These are phyloP conservation scores for Cephus pulcher DNA, from an alignment of 2,888 invertebrate genomes.

Conservation along the genomic window DNA sequence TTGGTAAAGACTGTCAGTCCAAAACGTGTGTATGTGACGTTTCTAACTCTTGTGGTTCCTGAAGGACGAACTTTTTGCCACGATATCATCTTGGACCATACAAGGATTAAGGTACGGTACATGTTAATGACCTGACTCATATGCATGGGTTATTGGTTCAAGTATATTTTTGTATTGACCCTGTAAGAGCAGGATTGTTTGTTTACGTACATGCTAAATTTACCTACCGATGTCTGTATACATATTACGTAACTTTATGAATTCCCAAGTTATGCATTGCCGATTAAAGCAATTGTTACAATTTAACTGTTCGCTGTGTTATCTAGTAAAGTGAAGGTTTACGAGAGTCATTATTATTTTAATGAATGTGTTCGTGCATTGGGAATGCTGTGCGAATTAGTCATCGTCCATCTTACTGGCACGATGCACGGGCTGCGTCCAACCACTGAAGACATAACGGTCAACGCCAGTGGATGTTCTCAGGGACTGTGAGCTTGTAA, in stretches of 20 bases:
- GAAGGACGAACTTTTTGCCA: neutral
- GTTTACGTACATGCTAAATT: neutral
- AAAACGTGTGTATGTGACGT: neutral
- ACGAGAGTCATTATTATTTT: neutral
- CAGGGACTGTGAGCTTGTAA: neutral
- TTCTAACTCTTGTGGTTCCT: neutral
- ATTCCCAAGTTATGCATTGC: neutral
- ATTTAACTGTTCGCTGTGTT: neutral
- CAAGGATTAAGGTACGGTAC: neutral
- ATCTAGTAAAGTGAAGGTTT: neutral
- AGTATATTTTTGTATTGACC: neutral
- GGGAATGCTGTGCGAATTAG: neutral
- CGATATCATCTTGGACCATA: neutral
- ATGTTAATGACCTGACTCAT: neutral
- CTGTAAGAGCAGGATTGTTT: neutral
- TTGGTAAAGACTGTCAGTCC: neutral
- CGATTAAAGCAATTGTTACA: neutral
- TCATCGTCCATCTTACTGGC: neutral
- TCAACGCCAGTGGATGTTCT: neutral
- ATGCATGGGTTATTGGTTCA: neutral
- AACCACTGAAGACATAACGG: neutral
- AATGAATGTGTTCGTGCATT: neutral
- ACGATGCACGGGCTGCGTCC: neutral
- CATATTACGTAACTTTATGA: neutral
- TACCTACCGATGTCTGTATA: too few relatives aligned